Base-by-base conservation (phyloP, 1,140 invertebrate genomes). In the Diorhabda sublineata region DNA sequence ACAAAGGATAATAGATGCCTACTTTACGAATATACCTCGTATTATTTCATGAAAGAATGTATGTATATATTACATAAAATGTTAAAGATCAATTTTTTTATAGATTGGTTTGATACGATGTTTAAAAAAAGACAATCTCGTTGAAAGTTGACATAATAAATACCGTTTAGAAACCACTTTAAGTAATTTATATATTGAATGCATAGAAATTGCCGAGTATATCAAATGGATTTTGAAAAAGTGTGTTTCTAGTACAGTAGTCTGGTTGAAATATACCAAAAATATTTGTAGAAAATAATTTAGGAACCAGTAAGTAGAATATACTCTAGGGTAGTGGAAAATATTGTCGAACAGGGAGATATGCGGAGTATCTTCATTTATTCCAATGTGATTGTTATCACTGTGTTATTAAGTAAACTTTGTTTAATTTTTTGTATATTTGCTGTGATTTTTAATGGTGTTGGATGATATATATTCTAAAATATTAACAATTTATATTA, bases 271-370 rank as follows among this genome's bases (percentile, higher is more conserved):
- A n/a, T 52, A 52, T 8, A 52, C 47, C 47, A 52, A 52, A 52
- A 52, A 52, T 52, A n/a, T 52, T 52, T 52, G 47, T 52, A 52
- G 47, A 52, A 52, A 52, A 6, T 52, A 4, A 52, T 52, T 8
- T 52, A 52, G 47, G n/a, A 52, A 52, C n/a, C 47, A n/a, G 4
- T 52, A 52, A 3, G 47, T 52, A 52, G 47, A 52, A 3, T 52
- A 52, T 52, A 52, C 47, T 52, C n/a, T 52, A 52, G 47, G 47
- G 47, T 52, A 52, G 47, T 52, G 47, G 47, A 52, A 66, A 75
- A 61, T 70, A 73, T 75, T 76, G 74, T 77, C 72, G 72, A 78
- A 75, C 73, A 73, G 76, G 75, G 77, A 78, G 76, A 77, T 77
- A 78, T 78, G 71, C 71, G 70, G 71, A 75, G 68, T 68, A 62